Base-by-base conservation (phyloP, 92 coral and sea anemone species). In the Palythoa grandiflora region DNA sequence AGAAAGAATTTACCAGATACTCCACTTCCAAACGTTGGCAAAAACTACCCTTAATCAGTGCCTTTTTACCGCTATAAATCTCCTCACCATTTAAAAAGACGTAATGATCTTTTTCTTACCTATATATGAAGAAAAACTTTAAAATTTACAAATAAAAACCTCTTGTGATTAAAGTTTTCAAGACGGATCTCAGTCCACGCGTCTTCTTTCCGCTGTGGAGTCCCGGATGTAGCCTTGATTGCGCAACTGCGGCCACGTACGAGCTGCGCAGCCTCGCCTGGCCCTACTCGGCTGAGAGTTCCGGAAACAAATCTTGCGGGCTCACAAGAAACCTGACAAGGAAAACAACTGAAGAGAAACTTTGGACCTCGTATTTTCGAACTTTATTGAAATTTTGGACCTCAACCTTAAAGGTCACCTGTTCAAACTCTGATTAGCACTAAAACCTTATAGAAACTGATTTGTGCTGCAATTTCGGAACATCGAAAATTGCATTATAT, bases 221-320 rank as follows among this genome's bases (percentile, higher is more conserved):
- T 88, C 98, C 98, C 98, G 98, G 95, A 95, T 95, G 94, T 87
- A 47, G 84, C 39, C 13, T 72, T 52, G 71, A 88, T 95, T 93
- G 98, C 98, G 98, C 98, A 95, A 95, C 93, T 91, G 98, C 98
- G 98, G 75, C 98, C 98, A 95, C 98, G 98, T 95, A 95, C 57
- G 19, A 76, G 84, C 91, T 91, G 89, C 90, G 88, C 78, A 89
- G 71, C 77, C 85, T 61, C 50, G n/a, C 78, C 78, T 47, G 57
- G 9, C 50, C 6, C 7, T 55, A 44, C 28, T 7, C 63, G 6
- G 6, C 54, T 1, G 36, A 20, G 44, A 55, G 1, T 78, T 78
- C 84, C 73, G 84, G 84, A 15, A n/a, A 9, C 65, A 20, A 20
- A 63, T 17, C 55, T 48, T 63, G 84, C 84, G 72, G 84, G 84